Evolutionary conservation across 2,113 vertebrate genomes (phyloP), one percentile per base, ranked within the genome.

Genomic region (Podilymbus podiceps): DNA sequence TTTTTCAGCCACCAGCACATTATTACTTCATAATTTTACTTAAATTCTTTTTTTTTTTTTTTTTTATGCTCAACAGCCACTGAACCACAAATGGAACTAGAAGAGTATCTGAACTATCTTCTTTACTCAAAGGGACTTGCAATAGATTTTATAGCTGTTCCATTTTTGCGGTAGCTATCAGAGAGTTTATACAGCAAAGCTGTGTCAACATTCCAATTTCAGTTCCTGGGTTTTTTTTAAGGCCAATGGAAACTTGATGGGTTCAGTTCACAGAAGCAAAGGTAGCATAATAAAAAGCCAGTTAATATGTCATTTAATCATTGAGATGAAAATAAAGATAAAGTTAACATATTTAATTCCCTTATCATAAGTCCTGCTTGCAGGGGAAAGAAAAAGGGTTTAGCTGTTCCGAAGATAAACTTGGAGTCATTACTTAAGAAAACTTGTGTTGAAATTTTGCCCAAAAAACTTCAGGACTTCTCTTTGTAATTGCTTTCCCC

Each of bases 141-240:
- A 75, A 50, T 67, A 56, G 66, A 46, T 95, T 95, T 95, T 97
- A 24, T 93, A 88, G 95, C 80, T 64, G 66, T 53, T 95, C 89
- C 73, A 59, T 62, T 95, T 92, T 76, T 90, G 74, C 90, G 79
- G 95, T 89, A 92, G 88, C 90, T 97, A 56, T 90, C 60, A 56
- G 80, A 67, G n/a, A 96, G 88, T 96, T 94, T 89, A 93, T 89
- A 87, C 86, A 92, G 94, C 89, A 94, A 95, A 95, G 95, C 92
- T 96, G 87, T 85, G 89, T 96, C 95, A 96, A 95, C 92, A 95
- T 85, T 94, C 95, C 91, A 95, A 33, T 95, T 96, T 91, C 71
- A 91, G 77, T 97, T 95, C 71, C 53, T 85, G 81, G 33, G 14
- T 2, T 68, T 82, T 96, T 94, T 94, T 92, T 94, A 92, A 95